A percentile compares a stretch with the other conserved stretches of the same genome.
phyloP scores from a whole-genome alignment of 1,140 invertebrate genomes.

The Platyscapa corneri region DNA sequence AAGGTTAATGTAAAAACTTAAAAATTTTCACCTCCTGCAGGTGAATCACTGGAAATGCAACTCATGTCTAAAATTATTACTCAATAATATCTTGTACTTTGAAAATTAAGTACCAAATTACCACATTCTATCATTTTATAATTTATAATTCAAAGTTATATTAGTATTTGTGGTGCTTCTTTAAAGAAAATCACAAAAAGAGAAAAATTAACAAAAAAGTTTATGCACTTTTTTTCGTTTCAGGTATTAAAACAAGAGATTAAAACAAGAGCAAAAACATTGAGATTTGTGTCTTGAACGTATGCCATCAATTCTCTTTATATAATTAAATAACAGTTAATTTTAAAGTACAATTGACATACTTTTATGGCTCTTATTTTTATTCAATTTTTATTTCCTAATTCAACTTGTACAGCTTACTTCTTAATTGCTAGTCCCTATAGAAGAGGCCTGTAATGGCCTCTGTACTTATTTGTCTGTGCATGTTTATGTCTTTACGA shows the following conservation, averaged over 20 bases:
- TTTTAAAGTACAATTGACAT: slow-evolving; percentile 41
- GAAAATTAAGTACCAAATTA: neutral
- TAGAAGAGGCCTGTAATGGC: no score
- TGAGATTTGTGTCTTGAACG: slow-evolving; percentile 6
- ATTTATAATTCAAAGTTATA: no score
- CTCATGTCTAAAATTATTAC: slow-evolving; percentile 47
- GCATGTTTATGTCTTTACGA: neutral
- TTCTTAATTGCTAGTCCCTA: no score
- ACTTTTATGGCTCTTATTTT: slow-evolving; percentile 38
- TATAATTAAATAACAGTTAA: slow-evolving; percentile 13
- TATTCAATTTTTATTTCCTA: neutral
- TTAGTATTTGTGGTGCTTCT: slow-evolving; percentile 39
- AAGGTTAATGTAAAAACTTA: slow-evolving; percentile 60
- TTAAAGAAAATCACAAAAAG: no score
- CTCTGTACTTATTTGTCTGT: neutral
- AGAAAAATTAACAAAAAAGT: slow-evolving; percentile 44
- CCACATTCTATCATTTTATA: neutral
- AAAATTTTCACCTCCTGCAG: slow-evolving; percentile 58
- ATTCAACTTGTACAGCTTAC: neutral
- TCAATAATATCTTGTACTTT: neutral
- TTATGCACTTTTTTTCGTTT: slow-evolving; percentile 6
- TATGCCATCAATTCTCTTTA: slow-evolving; percentile 18
- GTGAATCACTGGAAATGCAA: slow-evolving; percentile 72
- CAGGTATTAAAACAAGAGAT: neutral
- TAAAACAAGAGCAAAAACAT: no score